Evolutionary conservation across 2,888 invertebrate genomes (phyloP), one percentile per base, ranked within the genome.

Genomic region (Oscheius sp.): DNA sequence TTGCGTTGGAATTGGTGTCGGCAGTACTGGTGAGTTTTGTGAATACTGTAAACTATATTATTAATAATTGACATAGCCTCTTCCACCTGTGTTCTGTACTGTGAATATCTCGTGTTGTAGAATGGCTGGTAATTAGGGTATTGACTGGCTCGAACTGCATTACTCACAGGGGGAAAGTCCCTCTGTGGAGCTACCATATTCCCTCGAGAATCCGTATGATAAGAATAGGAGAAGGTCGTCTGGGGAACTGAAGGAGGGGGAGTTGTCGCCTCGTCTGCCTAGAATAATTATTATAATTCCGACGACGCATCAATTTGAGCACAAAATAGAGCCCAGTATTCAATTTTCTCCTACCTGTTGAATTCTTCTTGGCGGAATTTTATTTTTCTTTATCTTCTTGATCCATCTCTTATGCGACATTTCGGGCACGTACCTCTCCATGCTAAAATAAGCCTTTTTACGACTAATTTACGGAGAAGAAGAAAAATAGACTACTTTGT

Each of bases 181-280:
- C 52, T 18, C 9, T 49, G 46, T n/a, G 52, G 23, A 23, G 52
- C 16, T 16, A 66, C 35, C 49, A 49, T 49, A 52, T 66, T 66
- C 27, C 66, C 66, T n/a, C 66, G 66, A 25, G 27, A 49, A 21
- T 66, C 66, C 6, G 66, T 66, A 29, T 66, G 35, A 35, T 66
- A 66, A 2, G 66, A 52, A 52, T 66, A 66, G 16, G 66, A 66
- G 35, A 66, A 66, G 7, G 66, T 66, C n/a, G 66, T 3, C n/a
- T 49, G 66, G 2, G 35, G 43, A n/a, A 7, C 7, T 9, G 25
- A 21, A 7, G 66, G 66, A 18, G 52, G 23, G 16, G 64, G 49
- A 13, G 49, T 66, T 49, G 52, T 66, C 16, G 9, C 29, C 9
- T 52, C 29, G 1, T 52, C 61, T 21, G 18, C 43, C 58, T 58